A percentile compares a stretch with the other conserved stretches of the same genome.
Conservation (phyloP, 2,888 invertebrate species). For the Colostygia pectinataria region DNA sequence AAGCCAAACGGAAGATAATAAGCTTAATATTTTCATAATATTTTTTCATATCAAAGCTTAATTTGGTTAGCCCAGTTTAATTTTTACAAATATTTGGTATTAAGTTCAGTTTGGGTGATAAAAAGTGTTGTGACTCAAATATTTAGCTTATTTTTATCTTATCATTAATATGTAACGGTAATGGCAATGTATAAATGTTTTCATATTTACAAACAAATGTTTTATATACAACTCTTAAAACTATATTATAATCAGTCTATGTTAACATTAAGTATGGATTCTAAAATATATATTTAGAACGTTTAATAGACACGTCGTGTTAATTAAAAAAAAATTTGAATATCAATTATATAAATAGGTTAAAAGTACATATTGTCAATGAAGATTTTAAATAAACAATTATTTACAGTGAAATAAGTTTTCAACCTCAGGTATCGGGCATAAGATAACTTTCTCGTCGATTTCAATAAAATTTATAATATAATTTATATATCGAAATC, state of each 20-base stretch:
- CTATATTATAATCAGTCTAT: constrained; percentile 75
- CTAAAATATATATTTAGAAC: constrained; percentile 29
- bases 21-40: constrained; percentile 5
- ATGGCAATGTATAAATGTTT: constrained; percentile 39
- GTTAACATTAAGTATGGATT: constrained; percentile 51
- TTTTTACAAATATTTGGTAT: neutral
- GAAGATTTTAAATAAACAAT: constrained; percentile 13
- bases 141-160: neutral
- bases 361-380: constrained; percentile 29
- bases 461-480: no score
- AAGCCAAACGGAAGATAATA: neutral
- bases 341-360: constrained; percentile 26
- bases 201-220: constrained; percentile 49
- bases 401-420: constrained; percentile 35
- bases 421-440: no score
- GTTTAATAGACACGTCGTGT: constrained; percentile 10
- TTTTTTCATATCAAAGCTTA: neutral
- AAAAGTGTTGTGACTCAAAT: no score
- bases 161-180: constrained; percentile 15
- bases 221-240: constrained; percentile 58
- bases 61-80: neutral
- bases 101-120: no score
- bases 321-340: constrained; percentile 26
- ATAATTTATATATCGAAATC: no score
- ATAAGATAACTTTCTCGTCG: no score